Base-by-base conservation (phyloP, 2,113 vertebrate species). In the Tylochromis polylepis region DNA sequence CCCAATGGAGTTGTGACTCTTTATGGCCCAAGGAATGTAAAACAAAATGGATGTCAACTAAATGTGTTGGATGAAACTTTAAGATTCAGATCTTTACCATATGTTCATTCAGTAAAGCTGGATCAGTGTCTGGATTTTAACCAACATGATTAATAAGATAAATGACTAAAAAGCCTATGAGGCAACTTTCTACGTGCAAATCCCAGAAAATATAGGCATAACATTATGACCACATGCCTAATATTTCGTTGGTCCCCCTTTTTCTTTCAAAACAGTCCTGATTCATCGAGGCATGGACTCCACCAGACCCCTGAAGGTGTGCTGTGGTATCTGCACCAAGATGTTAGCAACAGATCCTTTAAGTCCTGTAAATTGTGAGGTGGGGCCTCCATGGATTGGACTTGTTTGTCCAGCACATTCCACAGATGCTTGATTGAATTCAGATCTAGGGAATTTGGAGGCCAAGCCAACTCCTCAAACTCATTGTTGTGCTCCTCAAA, bases 131-230 rank as follows among this genome's bases (percentile, higher is more conserved):
- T 70, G 65, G 2, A 70, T 43, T 70, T 70, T 38, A 24, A 16
- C 36, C 11, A 43, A 43, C 31, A 62, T 20, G 0, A 70, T 41
- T 70, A 4, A 67, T 22, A 41, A 67, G n/a, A 41, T 67, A 5
- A 67, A 67, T 41, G 18, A 36, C 5, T 20, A 20, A 62, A 36
- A 62, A 62, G 10, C 59, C 18, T 18, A 0, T 0, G 1, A 62
- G 36, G 3, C 59, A 62, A 36, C 0, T 36, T 62, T 62, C 31
- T 36, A 62, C 3, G 10, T 36, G 18, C 18, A 62, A 36, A 62
- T 62, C 59, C 16, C 0, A 0, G 10, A 62, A 62, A 12, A 62
- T n/a, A n/a, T 36, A 62, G 59, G 18, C 18, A 7, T 62, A 36
- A n/a, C 31, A 36, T 36, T 34, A 20, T 1, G 1, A 62, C 10